Percentiles rank a stretch among this genome's conserved stretches.
Evolutionary conservation across 2,888 invertebrate genomes (phyloP).

Genomic region (Nephrocerus scutellatus): DNA sequence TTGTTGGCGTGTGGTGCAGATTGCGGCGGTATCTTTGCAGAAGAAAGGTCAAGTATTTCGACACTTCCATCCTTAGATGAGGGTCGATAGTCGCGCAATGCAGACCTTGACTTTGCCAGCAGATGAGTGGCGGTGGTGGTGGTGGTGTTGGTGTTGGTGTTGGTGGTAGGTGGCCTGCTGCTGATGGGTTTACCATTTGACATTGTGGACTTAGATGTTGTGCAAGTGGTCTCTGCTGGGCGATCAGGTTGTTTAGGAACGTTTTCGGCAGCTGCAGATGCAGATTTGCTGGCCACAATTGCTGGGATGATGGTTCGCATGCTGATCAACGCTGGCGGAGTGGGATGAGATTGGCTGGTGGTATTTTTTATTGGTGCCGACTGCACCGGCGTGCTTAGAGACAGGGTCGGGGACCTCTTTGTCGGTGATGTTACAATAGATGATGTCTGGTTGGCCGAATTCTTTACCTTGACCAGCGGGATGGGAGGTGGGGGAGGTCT

Average conservation of each 20-base stretch:
- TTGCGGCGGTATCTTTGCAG: too few species aligned
- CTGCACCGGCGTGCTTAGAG: constrained; percentile 18
- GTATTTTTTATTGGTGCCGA: constrained; percentile 22
- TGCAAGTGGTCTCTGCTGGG: neutral
- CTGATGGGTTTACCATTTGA: constrained; percentile 32
- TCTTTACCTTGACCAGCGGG: constrained; percentile 50
- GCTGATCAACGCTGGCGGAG: constrained; percentile 38
- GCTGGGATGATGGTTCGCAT: constrained; percentile 32
- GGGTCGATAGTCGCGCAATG: constrained; percentile 41
- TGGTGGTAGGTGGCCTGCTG: constrained; percentile 1
- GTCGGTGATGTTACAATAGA: too few species aligned
- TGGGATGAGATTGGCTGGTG: constrained; percentile 28
- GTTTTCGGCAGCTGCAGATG: constrained; percentile 17
- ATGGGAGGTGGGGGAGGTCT: constrained; percentile 53
- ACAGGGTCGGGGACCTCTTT: too few species aligned
- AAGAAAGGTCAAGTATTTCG: constrained; percentile 53
- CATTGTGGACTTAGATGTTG: constrained; percentile 25
- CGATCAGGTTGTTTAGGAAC: too few species aligned
- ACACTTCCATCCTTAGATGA: constrained; percentile 46
- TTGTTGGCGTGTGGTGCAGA: constrained; percentile 25
- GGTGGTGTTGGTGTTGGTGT: constrained; percentile 25
- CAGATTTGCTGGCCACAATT: constrained; percentile 20
- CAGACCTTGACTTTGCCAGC: constrained; percentile 30
- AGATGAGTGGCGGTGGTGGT: constrained; percentile 17
- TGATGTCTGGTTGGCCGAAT: constrained; percentile 32